Evolutionary conservation across 92 coral and sea anemone genomes (phyloP).

Genomic region (Porites cylindrica): DNA sequence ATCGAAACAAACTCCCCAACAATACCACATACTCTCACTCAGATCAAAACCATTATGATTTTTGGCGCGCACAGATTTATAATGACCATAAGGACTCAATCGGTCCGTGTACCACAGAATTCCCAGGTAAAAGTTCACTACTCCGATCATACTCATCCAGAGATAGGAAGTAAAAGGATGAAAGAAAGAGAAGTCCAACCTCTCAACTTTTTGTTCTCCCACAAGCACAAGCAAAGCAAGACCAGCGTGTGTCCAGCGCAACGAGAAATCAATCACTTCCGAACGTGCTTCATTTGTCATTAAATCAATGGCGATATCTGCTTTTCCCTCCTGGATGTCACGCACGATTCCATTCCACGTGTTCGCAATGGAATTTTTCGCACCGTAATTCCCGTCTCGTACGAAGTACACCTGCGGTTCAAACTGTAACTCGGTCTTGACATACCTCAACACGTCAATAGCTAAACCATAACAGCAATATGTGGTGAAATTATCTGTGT

Average conservation of each 20-base stretch:
- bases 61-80: conserved; percentile 43
- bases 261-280: conserved; percentile 83
- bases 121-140: conserved; percentile 74
- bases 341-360: conserved; percentile 87
- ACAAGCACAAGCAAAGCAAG: conserved; percentile 86
- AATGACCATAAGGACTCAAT: conserved; percentile 79
- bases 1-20: conserved; percentile 95
- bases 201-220: conserved; percentile 81
- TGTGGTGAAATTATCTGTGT: conserved; percentile 41
- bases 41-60: conserved; percentile 62
- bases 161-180: conserved; percentile 79
- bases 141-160: conserved; percentile 83
- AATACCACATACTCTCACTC: conserved; percentile 90
- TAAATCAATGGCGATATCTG: conserved; percentile 87
- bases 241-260: conserved; percentile 91
- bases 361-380: conserved; percentile 71
- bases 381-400: conserved; percentile 93
- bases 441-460: conserved; percentile 82
- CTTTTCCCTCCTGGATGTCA: conserved; percentile 68
- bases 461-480: conserved; percentile 90
- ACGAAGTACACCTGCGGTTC: conserved; percentile 84
- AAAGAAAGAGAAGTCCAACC: conserved; percentile 81
- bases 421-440: conserved; percentile 78
- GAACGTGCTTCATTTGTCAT: conserved; percentile 94
- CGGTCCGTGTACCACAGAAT: conserved; percentile 79